A percentile compares a stretch with the other conserved stretches of the same genome.
These are phyloP conservation scores for Chironomus riparius DNA, from an alignment of 2,888 invertebrate species.

Conservation along the genomic window DNA sequence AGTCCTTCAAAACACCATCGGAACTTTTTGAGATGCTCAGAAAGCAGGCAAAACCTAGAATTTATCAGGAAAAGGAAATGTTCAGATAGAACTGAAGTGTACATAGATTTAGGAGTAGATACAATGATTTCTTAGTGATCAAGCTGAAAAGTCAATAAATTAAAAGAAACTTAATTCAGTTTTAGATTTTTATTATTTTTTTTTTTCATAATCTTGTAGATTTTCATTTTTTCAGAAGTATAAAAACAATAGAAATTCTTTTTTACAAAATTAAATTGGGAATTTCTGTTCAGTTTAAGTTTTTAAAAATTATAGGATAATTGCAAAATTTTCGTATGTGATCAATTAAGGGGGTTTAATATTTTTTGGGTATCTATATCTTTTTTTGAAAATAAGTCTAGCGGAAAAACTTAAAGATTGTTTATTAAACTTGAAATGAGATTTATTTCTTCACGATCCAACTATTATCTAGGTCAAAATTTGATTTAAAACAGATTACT, in stretches of 20 bases:
- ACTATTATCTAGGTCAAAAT: too few species aligned
- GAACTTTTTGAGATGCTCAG: neutral
- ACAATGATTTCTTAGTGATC: too few species aligned
- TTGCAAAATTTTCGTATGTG: too few species aligned
- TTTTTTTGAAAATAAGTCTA: too few species aligned
- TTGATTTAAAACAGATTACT: too few species aligned
- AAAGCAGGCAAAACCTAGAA: neutral
- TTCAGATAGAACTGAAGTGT: neutral
- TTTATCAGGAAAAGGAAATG: neutral
- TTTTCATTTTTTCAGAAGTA: neutral
- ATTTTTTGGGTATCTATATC: too few species aligned
- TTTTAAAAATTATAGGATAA: neutral
- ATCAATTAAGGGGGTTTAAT: too few species aligned
- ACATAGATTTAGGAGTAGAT: neutral
- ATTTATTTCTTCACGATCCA: too few species aligned
- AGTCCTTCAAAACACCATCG: constrained; percentile 3
- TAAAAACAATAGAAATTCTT: neutral
- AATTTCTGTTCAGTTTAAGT: neutral
- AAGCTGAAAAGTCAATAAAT: neutral
- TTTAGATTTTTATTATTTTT: neutral
- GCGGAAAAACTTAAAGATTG: too few species aligned
- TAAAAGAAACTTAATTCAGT: neutral
- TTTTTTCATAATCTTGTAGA: neutral
- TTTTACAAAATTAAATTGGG: neutral
- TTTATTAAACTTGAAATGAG: too few species aligned